Evolutionary conservation across 2,888 invertebrate genomes (phyloP), one percentile per base, ranked within the genome.

Genomic region (Tromatobia lineatoria): DNA sequence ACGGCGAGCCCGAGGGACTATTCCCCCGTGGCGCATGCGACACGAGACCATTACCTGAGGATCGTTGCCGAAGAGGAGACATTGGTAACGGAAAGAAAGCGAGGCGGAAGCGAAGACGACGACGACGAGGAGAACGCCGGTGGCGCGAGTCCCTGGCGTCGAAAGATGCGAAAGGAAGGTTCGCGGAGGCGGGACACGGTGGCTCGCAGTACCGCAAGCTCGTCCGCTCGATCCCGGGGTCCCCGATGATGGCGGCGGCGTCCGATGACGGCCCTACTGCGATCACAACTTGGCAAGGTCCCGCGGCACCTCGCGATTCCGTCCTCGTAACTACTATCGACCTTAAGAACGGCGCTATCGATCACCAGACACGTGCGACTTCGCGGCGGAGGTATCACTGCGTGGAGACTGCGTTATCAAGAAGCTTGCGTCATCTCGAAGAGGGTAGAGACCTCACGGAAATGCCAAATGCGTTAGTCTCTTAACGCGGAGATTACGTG

Each of bases 241-340:
- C 77, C 87, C 78, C 90, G 88, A 90, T 90, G 89, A 90, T 90
- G 90, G 86, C 90, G 89, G 85, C 54, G 52, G 67, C 79, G 64
- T 70, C 61, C 82, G 79, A 82, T 85, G 79, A 85, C 85, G 75
- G 57, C 38, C 70, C 50, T 20, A 64, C 74, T 64, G 57, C 74
- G 34, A 70, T 82, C 78, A 29, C 82, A 76, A 82, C 82, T 85
- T 79, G 85, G 85, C 77, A 82, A 75, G 87, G 82, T 82, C 70
- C 80, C 47, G 80, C 80, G 78, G 73, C 76, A 74, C 67, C 76
- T 69, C 77, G 50, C 67, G 79, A 82, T 70, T 82, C 75, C 52
- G 66, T 85, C 29, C 85, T 82, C 85, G 82, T 75, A 75, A 84
- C 82, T 18, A 76, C 76, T 20, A 59, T 38, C 64, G 6, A 38